Conservation (phyloP, 1,140 invertebrate species). For the Pseudomyrmex pallidus region DNA sequence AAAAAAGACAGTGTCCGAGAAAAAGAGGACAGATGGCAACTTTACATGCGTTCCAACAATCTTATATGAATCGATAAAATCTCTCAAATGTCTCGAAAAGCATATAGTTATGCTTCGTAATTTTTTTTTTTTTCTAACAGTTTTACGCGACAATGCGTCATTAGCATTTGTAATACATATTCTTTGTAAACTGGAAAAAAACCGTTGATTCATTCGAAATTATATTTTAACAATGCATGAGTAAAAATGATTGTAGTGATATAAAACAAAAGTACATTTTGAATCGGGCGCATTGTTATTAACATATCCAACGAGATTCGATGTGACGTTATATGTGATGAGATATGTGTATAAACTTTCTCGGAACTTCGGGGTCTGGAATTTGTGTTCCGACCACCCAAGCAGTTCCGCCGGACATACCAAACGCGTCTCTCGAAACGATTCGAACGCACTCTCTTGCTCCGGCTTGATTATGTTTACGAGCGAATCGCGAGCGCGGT, state of each 20-base stretch:
- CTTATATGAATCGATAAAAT: background rate
- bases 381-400: slow-evolving; percentile 72
- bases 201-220: too few species aligned
- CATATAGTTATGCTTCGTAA: slow-evolving; percentile 21
- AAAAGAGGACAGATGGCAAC: too few species aligned
- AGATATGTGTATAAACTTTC: slow-evolving; percentile 70
- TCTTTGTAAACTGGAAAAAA: too few species aligned
- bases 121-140: background rate
- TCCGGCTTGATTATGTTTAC: slow-evolving; percentile 69
- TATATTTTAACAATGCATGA: too few species aligned
- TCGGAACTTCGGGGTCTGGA: slow-evolving; percentile 68
- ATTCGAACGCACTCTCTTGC: slow-evolving; percentile 48
- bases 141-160: background rate
- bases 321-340: slow-evolving; percentile 41
- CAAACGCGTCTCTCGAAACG: slow-evolving; percentile 48
- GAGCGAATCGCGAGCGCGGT: slow-evolving; percentile 65
- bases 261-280: too few species aligned
- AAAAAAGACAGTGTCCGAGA: too few species aligned
- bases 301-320: slow-evolving; percentile 27
- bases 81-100: background rate
- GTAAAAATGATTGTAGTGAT: too few species aligned
- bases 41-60: background rate
- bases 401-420: slow-evolving; percentile 51
- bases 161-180: too few species aligned
- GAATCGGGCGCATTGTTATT: too few species aligned